Conservation (phyloP, 2,888 invertebrate species). For the Plebejus melissa region DNA sequence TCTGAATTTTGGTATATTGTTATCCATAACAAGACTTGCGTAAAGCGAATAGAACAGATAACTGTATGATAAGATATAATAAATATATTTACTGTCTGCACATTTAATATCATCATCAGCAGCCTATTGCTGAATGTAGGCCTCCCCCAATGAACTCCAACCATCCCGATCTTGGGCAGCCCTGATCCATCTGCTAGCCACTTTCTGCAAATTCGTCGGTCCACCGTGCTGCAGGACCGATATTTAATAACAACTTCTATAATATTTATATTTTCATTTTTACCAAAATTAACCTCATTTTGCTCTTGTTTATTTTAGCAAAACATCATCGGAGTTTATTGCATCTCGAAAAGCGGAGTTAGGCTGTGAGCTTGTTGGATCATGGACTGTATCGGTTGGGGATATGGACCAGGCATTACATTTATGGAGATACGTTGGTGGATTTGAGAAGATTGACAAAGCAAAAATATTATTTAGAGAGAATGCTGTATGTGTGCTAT, state of each 20-base stretch:
- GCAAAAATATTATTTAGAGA: slow-evolving; percentile 84
- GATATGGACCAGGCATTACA: slow-evolving; percentile 98
- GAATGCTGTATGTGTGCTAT: slow-evolving; percentile 79
- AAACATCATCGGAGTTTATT: slow-evolving; percentile 87
- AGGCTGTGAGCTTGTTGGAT: slow-evolving; percentile 93
- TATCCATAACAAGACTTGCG: background rate
- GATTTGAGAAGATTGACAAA: slow-evolving; percentile 91
- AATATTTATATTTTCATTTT: background rate
- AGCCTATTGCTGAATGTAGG: too few relatives aligned
- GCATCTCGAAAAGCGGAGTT: slow-evolving; percentile 85
- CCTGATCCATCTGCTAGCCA: too few relatives aligned
- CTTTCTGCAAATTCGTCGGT: too few relatives aligned
- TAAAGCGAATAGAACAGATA: background rate
- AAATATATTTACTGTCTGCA: background rate
- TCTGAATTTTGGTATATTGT: background rate
- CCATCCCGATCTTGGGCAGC: too few relatives aligned
- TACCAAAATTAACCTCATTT: background rate
- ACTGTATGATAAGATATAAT: background rate
- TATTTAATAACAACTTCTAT: background rate
- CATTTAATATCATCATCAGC: background rate
- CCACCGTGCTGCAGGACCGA: too few relatives aligned
- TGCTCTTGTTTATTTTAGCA: slow-evolving; percentile 68
- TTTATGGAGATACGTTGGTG: slow-evolving; percentile 96
- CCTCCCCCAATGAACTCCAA: too few relatives aligned
- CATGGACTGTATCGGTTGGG: slow-evolving; percentile 97